Percentiles rank a stretch among this genome's conserved stretches.
phyloP scores from a whole-genome alignment of 2,113 vertebrate genomes.

The Recurvirostra avosetta region DNA sequence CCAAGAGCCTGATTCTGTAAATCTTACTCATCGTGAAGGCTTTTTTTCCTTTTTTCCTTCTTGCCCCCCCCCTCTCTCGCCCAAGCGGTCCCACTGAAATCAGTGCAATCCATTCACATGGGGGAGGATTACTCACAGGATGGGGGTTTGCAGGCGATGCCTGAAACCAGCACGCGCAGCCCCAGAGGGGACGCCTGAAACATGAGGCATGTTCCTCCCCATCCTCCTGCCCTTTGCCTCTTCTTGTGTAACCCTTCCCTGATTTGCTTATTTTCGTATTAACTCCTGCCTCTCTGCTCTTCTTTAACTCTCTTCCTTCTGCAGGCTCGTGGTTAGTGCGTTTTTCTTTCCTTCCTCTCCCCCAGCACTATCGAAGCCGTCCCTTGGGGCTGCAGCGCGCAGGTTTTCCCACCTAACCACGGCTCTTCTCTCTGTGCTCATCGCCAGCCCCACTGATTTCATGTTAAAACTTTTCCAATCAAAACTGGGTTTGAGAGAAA shows the following conservation, averaged over 20 bases:
- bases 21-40: not conserved
- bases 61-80: not conserved
- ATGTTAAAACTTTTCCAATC: not conserved
- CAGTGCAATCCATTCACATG: not conserved
- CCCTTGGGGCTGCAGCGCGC: rapidly evolving
- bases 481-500: not conserved
- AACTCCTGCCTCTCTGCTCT: not conserved
- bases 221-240: constrained; percentile 46
- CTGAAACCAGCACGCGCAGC: not conserved
- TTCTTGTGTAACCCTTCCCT: constrained; percentile 23
- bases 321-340: rapidly evolving
- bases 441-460: not conserved
- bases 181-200: not conserved
- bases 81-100: not conserved
- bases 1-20: not conserved
- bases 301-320: not conserved
- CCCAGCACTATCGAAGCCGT: not conserved
- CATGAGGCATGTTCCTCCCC: not conserved
- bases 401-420: not conserved
- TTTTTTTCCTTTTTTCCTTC: not conserved
- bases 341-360: not conserved
- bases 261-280: not conserved
- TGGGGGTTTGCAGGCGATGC: not conserved
- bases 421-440: not conserved
- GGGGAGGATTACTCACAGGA: constrained; percentile 12